These are phyloP conservation scores for Caenorhabditis briggsae DNA, from an alignment of 1,140 invertebrate species.

Conservation along the genomic window DNA sequence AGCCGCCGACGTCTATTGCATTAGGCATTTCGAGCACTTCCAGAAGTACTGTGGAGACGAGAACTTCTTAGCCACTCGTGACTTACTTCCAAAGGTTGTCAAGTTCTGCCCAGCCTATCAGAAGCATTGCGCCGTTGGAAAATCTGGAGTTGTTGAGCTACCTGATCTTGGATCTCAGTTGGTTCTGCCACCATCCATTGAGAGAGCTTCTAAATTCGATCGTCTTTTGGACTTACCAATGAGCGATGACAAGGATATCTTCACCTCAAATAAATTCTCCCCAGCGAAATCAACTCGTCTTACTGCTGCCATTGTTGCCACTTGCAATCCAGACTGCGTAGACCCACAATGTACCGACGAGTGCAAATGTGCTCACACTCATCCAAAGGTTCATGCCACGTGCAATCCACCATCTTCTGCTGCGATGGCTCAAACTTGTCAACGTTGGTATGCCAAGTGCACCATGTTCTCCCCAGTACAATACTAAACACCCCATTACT, in stretches of 20 bases:
- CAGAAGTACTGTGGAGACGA: no score
- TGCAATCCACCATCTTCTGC: conserved; percentile 66
- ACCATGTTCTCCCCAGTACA: conserved; percentile 63
- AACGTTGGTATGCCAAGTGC: conserved; percentile 67
- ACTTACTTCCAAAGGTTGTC: conserved; percentile 62
- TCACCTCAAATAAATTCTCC: background rate
- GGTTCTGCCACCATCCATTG: conserved; percentile 63
- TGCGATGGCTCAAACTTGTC: conserved; percentile 61
- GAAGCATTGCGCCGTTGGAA: conserved; percentile 67
- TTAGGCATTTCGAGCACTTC: no score
- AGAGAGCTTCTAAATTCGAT: conserved; percentile 59
- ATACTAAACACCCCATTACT: conserved; percentile 56
- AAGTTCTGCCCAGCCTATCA: conserved; percentile 69
- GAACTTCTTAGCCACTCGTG: no score
- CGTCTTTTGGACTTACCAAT: conserved; percentile 62
- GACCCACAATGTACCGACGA: conserved; percentile 63
- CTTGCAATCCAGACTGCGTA: conserved; percentile 64
- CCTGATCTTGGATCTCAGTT: conserved; percentile 46
- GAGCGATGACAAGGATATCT: conserved; percentile 32
- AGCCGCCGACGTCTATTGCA: no score
- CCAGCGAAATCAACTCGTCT: conserved; percentile 27
- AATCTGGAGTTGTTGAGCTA: conserved; percentile 29
- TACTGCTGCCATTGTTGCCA: conserved; percentile 61
- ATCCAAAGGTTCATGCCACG: conserved; percentile 65
- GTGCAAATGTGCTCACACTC: conserved; percentile 67